These are phyloP conservation scores for Microctenopoma lineatum DNA, from an alignment of 2,797 vertebrate species.

Conservation along the genomic window DNA sequence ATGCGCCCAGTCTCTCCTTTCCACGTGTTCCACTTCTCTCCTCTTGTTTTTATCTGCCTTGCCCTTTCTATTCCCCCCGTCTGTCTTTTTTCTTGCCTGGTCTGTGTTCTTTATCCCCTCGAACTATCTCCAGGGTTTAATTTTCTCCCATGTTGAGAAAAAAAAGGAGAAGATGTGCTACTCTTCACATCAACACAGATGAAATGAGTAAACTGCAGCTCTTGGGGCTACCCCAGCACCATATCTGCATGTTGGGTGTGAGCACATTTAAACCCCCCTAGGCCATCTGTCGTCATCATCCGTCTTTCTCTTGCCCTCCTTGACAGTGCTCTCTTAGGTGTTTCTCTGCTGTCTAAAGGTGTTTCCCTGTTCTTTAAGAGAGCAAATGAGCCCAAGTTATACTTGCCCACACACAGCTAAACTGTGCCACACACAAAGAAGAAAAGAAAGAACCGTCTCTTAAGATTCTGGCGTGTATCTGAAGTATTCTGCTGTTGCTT, in stretches of 20 bases:
- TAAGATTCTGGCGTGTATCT: background rate
- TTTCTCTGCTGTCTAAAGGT: conserved; percentile 5
- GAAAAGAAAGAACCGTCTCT: conserved; percentile 4
- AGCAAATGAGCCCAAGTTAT: background rate
- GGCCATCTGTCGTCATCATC: conserved; percentile 26
- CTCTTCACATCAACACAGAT: conserved; percentile 27
- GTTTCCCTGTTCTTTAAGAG: conserved; percentile 8
- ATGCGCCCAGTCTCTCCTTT: background rate
- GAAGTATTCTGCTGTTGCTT: conserved; percentile 11
- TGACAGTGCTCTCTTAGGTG: conserved; percentile 40
- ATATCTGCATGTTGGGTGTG: conserved; percentile 14
- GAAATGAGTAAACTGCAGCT: conserved; percentile 49
- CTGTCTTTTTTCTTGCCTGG: background rate
- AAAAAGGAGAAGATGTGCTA: conserved; percentile 34
- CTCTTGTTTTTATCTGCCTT: conserved; percentile 4
- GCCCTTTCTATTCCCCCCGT: conserved; percentile 6
- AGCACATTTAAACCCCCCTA: conserved; percentile 20
- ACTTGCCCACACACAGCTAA: background rate
- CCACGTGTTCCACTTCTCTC: background rate
- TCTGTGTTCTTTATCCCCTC: conserved; percentile 14
- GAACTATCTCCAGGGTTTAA: conserved; percentile 20
- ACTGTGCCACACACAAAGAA: background rate
- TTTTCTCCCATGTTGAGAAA: conserved; percentile 9
- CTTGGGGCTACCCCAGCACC: conserved; percentile 31
- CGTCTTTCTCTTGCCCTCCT: conserved; percentile 24